Evolutionary conservation across 2,113 vertebrate species (phyloP), one percentile per base, ranked within the genome.

Genomic region (Turnix velox): DNA sequence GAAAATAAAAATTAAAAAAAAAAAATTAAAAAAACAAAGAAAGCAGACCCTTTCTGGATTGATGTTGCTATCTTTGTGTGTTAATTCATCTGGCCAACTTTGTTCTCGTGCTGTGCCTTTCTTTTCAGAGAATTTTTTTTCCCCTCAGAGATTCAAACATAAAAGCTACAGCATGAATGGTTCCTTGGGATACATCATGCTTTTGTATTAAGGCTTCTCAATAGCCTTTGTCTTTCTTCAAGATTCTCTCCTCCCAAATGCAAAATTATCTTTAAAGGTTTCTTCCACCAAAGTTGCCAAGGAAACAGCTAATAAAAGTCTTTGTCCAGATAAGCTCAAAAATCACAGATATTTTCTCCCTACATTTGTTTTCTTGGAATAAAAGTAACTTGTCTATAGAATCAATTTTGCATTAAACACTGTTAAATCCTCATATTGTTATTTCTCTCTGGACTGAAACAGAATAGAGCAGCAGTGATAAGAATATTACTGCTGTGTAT

Each of bases 261-360:
- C 28, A 87, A 94, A 93, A 82, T 91, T 84, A 89, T 92, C 73
- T 92, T 87, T 87, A 91, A 91, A 84, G 54, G 18, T 72, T 88
- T 91, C 58, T 54, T 62, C 33, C 46, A 88, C 79, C 85, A 87
- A 87, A 43, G 77, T 92, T 92, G 42, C 88, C 27, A 46, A 73
- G 86, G 86, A 82, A 96, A 94, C 54, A 0, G 45, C 57, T 82
- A 84, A 87, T 68, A 61, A 72, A 93, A 91, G 23, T 57, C 43
- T 88, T 90, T 92, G 54, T 91, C n/a, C 80, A 91, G 66, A 87
- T 88, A 94, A 92, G 73, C 31, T 84, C 58, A 78, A 91, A 92
- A 87, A 61, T 68, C 69, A 49, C 24, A 81, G 68, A 45, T 82
- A 68, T 68, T 95, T 88, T 84, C 43, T 84, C 14, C 22, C 94